Conservation (phyloP, 2,113 vertebrate genomes). For the Rhinolophus sinicus region DNA sequence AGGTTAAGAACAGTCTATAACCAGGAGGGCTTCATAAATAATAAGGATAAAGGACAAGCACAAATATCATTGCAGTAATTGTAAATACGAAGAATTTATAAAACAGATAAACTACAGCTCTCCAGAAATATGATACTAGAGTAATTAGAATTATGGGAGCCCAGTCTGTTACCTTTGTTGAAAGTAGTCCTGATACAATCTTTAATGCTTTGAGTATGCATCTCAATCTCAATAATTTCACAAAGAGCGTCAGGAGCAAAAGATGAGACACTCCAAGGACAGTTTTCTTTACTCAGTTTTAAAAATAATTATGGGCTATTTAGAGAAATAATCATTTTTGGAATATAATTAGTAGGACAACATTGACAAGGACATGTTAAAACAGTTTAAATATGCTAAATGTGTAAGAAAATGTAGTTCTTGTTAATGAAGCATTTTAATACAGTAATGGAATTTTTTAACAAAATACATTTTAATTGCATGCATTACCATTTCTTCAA, state of each 20-base stretch:
- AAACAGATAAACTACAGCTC: neutral
- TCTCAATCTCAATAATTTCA: constrained; percentile 11
- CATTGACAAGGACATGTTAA: constrained; percentile 49
- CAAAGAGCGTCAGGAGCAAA: constrained; percentile 9
- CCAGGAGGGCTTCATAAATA: neutral
- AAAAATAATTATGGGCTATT: constrained; percentile 60
- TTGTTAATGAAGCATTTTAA: constrained; percentile 61
- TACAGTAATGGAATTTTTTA: constrained; percentile 53
- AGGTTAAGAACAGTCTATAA: neutral
- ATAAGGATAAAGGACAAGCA: neutral
- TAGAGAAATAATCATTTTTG: constrained; percentile 32
- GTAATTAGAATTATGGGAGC: neutral
- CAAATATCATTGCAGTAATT: neutral
- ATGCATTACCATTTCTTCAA: constrained; percentile 51
- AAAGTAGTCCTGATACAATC: constrained; percentile 23
- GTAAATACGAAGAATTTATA: constrained; percentile 22
- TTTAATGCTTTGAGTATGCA: constrained; percentile 18
- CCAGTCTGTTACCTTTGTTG: constrained; percentile 14
- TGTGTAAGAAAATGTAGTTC: constrained; percentile 1
- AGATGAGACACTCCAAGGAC: neutral
- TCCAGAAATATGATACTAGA: neutral
- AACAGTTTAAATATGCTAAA: constrained; percentile 13
- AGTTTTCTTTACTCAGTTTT: constrained; percentile 48
- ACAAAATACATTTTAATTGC: constrained; percentile 61
- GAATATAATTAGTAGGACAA: constrained; percentile 58